Base-by-base conservation (phyloP, 2,113 vertebrate species). In the Phycodurus eques region DNA sequence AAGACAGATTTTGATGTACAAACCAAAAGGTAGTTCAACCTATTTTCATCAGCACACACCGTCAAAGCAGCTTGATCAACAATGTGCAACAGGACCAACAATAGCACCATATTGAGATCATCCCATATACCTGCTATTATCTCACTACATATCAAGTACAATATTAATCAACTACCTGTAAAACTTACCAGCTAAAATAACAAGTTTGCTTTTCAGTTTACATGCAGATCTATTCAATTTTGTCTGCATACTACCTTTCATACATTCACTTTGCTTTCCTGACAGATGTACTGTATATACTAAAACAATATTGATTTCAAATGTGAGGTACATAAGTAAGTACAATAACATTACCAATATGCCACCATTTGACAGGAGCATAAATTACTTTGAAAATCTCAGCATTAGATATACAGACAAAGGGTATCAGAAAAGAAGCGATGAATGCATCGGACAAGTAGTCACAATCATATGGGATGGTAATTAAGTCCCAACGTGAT, bases 101-200 rank as follows among this genome's bases (percentile, higher is more conserved):
- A 86, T 77, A 85, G 83, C 79, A 88, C 80, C 84, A 86, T 78
- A 81, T 47, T 84, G 78, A 83, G 83, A 88, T 81, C 83, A 89
- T 86, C 83, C 88, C 82, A 84, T 87, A 71, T 68, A 80, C 72
- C 63, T 77, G 82, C 86, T 80, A 63, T 78, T 67, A 80, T 70
- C 67, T 10, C 69, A 82, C 87, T 83, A 87, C 87, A 89, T 83
- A 88, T 90, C 88, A 83, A 85, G 73, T 83, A 82, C 84, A 90
- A 82, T 81, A 85, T 80, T 70, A 75, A 83, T 78, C 70, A 81
- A 85, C 82, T 77, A 83, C 85, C 87, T 39, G 35, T 39, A 39
- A 39, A 39, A 90, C 66, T 51, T 88, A 81, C 78, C 62, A 61
- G 77, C 75, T 85, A 78, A 76, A 85, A 85, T 70, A 77, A 75